A percentile compares a stretch with the other conserved stretches of the same genome.
phyloP scores from a whole-genome alignment of 2,888 invertebrate genomes.

The Deilephila elpenor region DNA sequence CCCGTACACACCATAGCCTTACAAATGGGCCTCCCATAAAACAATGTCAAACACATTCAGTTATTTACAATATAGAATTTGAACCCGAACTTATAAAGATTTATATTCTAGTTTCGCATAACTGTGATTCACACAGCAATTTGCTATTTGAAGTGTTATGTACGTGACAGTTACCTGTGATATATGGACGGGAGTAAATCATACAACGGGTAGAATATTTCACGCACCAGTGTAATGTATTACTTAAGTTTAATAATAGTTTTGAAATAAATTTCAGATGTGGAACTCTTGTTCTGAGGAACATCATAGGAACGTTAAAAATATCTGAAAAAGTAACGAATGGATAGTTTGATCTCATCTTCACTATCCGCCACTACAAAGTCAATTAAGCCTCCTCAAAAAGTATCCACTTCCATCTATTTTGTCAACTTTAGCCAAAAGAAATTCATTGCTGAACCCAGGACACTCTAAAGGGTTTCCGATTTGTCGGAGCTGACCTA shows the following conservation, averaged over 20 bases:
- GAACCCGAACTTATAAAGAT: constrained; percentile 12
- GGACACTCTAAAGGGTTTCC: too few relatives aligned
- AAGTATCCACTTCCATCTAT: too few relatives aligned
- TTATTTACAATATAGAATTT: constrained; percentile 23
- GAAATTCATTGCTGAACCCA: too few relatives aligned
- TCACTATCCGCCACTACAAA: too few relatives aligned
- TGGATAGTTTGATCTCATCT: too few relatives aligned
- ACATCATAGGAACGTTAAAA: too few relatives aligned
- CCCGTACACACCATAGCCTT: not conserved
- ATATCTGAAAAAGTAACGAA: too few relatives aligned
- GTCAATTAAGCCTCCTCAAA: too few relatives aligned
- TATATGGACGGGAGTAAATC: constrained; percentile 68
- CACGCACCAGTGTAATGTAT: constrained; percentile 63
- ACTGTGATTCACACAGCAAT: constrained; percentile 38
- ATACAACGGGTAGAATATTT: constrained; percentile 61
- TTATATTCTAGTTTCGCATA: constrained; percentile 25
- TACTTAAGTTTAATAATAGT: constrained; percentile 55
- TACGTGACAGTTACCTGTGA: constrained; percentile 69
- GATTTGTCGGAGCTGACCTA: too few relatives aligned
- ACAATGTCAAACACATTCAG: not conserved
- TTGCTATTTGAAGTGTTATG: constrained; percentile 37
- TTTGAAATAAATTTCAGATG: not conserved
- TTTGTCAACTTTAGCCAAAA: too few relatives aligned
- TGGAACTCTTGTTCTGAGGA: too few relatives aligned
- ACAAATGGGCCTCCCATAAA: constrained; percentile 3